A percentile compares a stretch with the other conserved stretches of the same genome.
These are phyloP conservation scores for Loripinus fragilis DNA, from an alignment of 2,888 invertebrate genomes.

Conservation along the genomic window DNA sequence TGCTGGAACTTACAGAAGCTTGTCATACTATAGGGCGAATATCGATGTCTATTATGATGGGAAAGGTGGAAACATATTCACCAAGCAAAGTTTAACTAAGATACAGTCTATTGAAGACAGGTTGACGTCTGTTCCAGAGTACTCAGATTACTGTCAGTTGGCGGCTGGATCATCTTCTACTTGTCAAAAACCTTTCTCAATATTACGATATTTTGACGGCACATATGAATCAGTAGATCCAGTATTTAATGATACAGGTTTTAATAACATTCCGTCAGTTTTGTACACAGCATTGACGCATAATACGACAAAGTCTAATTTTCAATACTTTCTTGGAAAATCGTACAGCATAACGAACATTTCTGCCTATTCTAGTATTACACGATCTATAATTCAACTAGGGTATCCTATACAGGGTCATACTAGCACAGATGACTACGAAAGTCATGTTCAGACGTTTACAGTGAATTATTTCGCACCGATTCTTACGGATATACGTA, in stretches of 20 bases:
- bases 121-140: constrained; percentile 45
- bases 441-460: constrained; percentile 43
- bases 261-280: constrained; percentile 64
- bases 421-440: constrained; percentile 34
- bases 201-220: constrained; percentile 73
- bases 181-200: constrained; percentile 63
- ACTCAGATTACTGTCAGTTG: constrained; percentile 54
- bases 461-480: constrained; percentile 47
- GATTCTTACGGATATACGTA: constrained; percentile 34
- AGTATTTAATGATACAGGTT: constrained; percentile 68
- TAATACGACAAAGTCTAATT: constrained; percentile 52
- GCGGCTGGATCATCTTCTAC: constrained; percentile 18
- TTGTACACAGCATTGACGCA: constrained; percentile 64
- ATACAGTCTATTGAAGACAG: constrained; percentile 67
- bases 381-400: constrained; percentile 58
- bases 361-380: constrained; percentile 48
- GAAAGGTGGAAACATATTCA: constrained; percentile 70
- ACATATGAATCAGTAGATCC: constrained; percentile 55
- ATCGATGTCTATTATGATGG: constrained; percentile 65
- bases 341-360: constrained; percentile 49
- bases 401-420: constrained; percentile 63
- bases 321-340: constrained; percentile 65
- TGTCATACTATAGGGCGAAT: constrained; percentile 42
- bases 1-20: constrained; percentile 25
- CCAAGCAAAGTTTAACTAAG: constrained; percentile 57